Conservation (phyloP, 2,113 vertebrate species). For the Rhynchopsitta pachyrhyncha region DNA sequence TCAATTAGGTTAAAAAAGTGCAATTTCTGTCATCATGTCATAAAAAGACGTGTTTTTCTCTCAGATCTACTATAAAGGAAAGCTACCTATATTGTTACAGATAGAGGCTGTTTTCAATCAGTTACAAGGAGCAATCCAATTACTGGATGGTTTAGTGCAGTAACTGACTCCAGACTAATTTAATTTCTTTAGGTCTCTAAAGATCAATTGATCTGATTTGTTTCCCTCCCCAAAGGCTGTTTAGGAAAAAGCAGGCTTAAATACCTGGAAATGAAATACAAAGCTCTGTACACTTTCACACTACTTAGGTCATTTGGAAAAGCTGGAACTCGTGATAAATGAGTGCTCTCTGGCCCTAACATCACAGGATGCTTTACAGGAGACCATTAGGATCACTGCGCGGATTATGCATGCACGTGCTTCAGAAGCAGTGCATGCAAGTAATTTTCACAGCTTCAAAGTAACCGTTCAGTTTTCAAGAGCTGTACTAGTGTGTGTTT, state of each 20-base stretch:
- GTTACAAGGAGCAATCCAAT: conserved; percentile 96
- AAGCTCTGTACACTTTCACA: conserved; percentile 77
- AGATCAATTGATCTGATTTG: conserved; percentile 99
- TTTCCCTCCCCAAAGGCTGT: conserved; percentile 86
- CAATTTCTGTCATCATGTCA: conserved; percentile 99
- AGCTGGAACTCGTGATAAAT: conserved; percentile 39
- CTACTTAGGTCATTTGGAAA: conserved; percentile 69
- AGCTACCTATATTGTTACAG: conserved; percentile 81
- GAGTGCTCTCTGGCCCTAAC: conserved; percentile 30
- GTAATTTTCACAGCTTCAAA: not conserved
- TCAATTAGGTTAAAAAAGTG: conserved; percentile 94
- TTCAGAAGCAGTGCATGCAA: not conserved
- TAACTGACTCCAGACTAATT: conserved; percentile 99
- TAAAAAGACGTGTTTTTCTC: conserved; percentile 98
- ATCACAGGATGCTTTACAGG: conserved; percentile 4
- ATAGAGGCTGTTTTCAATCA: conserved; percentile 95
- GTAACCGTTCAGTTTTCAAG: not conserved
- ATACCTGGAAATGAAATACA: conserved; percentile 82
- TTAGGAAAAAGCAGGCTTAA: conserved; percentile 80
- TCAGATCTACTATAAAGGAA: conserved; percentile 77
- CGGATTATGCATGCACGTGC: accelerated
- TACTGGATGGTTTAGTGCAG: conserved; percentile 96
- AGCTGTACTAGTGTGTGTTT: not conserved
- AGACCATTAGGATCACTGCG: not conserved
- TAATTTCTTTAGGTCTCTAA: conserved; percentile 95